Evolutionary conservation across 1,140 invertebrate species (phyloP).

Genomic region (Heliconius himera): DNA sequence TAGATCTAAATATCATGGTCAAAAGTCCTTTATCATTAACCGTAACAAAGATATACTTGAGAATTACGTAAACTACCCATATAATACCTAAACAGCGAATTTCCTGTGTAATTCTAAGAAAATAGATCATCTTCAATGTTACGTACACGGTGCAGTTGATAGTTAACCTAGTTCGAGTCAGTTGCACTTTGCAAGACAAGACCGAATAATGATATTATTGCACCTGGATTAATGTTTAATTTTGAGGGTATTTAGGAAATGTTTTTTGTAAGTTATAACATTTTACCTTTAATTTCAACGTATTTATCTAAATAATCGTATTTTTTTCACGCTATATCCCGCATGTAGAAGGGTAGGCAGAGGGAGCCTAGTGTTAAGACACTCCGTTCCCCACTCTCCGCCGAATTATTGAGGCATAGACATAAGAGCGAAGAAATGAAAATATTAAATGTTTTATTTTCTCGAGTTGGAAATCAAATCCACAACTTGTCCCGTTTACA

Average conservation of each 20-base stretch:
- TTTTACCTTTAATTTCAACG: neutral
- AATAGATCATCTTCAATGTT: slow-evolving; percentile 4
- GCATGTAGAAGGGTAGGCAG: too few species aligned
- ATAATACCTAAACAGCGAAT: neutral
- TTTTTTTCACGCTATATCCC: too few species aligned
- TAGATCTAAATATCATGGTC: too few species aligned
- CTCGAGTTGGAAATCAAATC: too few species aligned
- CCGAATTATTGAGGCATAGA: too few species aligned
- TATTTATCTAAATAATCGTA: neutral
- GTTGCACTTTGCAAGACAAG: neutral
- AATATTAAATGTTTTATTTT: too few species aligned
- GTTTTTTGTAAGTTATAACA: neutral
- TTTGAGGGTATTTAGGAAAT: neutral
- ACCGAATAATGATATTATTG: neutral
- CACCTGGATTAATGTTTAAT: neutral
- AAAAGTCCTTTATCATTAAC: too few species aligned
- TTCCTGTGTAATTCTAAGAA: slow-evolving; percentile 6
- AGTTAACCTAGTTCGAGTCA: neutral
- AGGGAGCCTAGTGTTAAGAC: too few species aligned
- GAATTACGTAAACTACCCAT: neutral
- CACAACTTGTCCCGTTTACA: too few species aligned
- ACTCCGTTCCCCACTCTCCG: too few species aligned
- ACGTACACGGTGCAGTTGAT: slow-evolving; percentile 1
- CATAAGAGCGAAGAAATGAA: too few species aligned
- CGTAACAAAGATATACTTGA: neutral